Evolutionary conservation across 2,797 vertebrate species (phyloP).

Genomic region (Peromyscus eremicus): DNA sequence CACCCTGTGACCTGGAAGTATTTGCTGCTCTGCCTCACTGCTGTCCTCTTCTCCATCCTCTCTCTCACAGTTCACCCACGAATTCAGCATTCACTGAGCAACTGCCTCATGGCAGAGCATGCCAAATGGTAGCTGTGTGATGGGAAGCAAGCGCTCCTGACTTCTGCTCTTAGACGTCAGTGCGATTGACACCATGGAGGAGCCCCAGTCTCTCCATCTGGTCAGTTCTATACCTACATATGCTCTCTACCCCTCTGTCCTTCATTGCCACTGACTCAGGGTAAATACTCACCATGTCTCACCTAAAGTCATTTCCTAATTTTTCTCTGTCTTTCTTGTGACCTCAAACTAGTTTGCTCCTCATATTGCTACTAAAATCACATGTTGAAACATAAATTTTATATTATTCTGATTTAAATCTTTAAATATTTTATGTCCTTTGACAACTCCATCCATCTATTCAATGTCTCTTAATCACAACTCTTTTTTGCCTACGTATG

Average conservation of each 20-base stretch:
- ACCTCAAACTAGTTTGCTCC: not conserved
- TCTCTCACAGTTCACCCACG: not conserved
- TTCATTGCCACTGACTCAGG: not conserved
- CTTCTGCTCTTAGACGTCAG: not conserved
- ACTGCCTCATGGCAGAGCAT: not conserved
- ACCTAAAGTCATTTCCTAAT: conserved; percentile 15
- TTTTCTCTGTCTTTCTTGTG: not conserved
- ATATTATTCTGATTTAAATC: conserved; percentile 11
- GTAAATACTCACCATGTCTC: conserved; percentile 12
- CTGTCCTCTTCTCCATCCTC: not conserved
- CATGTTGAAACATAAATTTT: conserved; percentile 48
- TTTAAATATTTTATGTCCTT: not conserved
- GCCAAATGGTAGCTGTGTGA: not conserved
- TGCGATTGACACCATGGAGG: not conserved
- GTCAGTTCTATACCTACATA: not conserved
- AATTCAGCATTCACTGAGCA: not conserved
- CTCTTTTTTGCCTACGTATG: not conserved
- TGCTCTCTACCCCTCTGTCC: not conserved
- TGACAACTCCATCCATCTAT: not conserved
- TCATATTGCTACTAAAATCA: not conserved
- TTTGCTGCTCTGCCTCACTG: not conserved
- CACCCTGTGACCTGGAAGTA: not conserved
- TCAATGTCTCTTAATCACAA: not conserved
- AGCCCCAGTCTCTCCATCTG: not conserved
- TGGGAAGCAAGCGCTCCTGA: not conserved